phyloP scores from a whole-genome alignment of 2,113 vertebrate genomes.

The Cavia aperea region DNA sequence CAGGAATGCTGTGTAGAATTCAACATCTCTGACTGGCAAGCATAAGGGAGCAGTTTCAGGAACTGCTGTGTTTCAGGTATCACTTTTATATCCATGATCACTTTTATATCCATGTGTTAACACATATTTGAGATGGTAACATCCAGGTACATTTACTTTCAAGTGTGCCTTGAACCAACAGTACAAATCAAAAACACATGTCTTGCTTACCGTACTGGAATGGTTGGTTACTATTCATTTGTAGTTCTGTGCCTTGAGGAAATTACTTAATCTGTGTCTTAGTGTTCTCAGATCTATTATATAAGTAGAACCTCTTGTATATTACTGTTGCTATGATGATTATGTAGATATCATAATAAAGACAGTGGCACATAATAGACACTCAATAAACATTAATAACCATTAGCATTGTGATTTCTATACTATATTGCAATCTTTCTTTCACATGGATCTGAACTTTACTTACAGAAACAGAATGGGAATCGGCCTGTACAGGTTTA shows the following conservation, averaged over 20 bases:
- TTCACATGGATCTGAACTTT: background rate
- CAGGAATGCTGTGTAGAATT: background rate
- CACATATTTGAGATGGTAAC: background rate
- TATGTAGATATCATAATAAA: background rate
- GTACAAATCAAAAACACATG: background rate
- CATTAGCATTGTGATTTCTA: background rate
- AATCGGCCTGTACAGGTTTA: background rate
- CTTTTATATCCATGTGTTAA: background rate
- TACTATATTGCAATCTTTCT: accelerated
- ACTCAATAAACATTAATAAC: background rate
- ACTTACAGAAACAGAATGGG: background rate
- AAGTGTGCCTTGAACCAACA: background rate
- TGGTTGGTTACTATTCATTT: background rate
- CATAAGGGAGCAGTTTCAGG: background rate
- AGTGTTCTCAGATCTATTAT: background rate
- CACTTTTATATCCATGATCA: background rate
- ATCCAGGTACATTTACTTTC: background rate
- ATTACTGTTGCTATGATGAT: background rate
- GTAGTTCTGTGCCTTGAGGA: background rate
- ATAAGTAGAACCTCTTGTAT: background rate
- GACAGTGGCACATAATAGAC: background rate
- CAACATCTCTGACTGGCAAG: background rate
- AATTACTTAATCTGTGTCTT: background rate
- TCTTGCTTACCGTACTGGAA: too few species aligned
- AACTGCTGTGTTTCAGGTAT: background rate